Base-by-base conservation (phyloP, 2,888 invertebrate species). In the Caenorhabditis macrosperma region DNA sequence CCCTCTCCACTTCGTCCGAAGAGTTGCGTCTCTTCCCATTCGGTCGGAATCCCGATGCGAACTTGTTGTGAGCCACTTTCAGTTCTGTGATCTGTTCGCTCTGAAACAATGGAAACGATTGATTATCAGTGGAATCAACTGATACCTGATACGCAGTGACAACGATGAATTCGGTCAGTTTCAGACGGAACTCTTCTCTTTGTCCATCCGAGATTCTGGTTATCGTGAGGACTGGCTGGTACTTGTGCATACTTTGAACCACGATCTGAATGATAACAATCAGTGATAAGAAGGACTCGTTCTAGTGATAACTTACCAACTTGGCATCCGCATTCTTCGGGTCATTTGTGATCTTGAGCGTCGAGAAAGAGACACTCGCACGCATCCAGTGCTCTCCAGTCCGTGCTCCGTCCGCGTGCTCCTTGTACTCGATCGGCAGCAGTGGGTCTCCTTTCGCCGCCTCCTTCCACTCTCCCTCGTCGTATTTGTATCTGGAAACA, bases 181-280 rank as follows among this genome's bases (percentile, higher is more conserved):
- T 9, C 15, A 71, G n/a, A 26, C 59, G 38, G 28, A 63, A 77
- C 30, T 77, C 64, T 24, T 66, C 52, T 35, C 59, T 38, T 28
- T 12, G 22, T 7, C 24, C n/a, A n/a, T 41, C 30, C 28, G 50
- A 30, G 12, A 38, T n/a, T n/a, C 50, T 35, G 26, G 33, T 48
- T 33, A 77, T 57, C 1, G 71, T 71, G 28, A 77, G 15, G 6
- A 77, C 77, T 30, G 77, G 77, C 10, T 28, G 28, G 35, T 64
- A 71, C 41, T 77, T 77, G 38, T 71, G 69, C 77, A 77, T 77
- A 35, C 64, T 64, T 26, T 77, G 77, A 20, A 66, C 74, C n/a
- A 59, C 20, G 17, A 60, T 20, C 44, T 44, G 44, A n/a, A n/a
- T n/a, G 17, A 44, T 17, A 12, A 38, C 6, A 5, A 12, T 12